Evolutionary conservation across 2,113 vertebrate genomes (phyloP), one percentile per base, ranked within the genome.

Genomic region (Ciconia stormi): DNA sequence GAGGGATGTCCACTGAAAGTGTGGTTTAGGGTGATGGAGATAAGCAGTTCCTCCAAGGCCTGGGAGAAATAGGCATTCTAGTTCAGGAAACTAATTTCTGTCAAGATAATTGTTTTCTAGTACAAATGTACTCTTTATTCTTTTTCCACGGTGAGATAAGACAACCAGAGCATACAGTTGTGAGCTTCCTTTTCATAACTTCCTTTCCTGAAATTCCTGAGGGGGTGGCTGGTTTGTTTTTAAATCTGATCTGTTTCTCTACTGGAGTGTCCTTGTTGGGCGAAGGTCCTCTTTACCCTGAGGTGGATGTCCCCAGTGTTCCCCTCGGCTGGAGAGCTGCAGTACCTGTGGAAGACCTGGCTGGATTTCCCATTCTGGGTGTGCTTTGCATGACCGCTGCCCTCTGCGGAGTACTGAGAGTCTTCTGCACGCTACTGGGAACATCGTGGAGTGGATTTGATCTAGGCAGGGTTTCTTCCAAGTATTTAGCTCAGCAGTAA

Each of bases 371-470:
- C 26, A 0, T 46, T 50, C 26, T n/a, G 52, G 21, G 23, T 23
- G 55, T 38, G 53, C 69, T 87, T 65, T 70, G 44, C 21, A 6
- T n/a, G 56, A 30, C 32, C 5, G 1, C 23, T 25, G 36, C 23
- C 8, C 29, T 62, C 34, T 22, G 2, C 1, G 3, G 30, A 52
- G 4, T 6, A 13, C 3, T 15, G 32, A 5, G 22, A n/a, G 7
- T 7, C 13, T 38, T 71, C 50, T 70, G 82, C 29, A 17, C 30
- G 29, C 23, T 32, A 1, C 70, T 66, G 47, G 59, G 11, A 38
- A 12, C 29, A 0, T 8, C 26, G 13, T 15, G n/a, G 26, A 14
- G 23, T 70, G 67, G 11, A 0, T 58, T 65, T 77, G 38, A 46
- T 56, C 21, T 32, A 63, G 52, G 44, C 34, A 40, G 52, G 25